Conservation (phyloP, 2,797 vertebrate species). For the Epinephelus awoara region DNA sequence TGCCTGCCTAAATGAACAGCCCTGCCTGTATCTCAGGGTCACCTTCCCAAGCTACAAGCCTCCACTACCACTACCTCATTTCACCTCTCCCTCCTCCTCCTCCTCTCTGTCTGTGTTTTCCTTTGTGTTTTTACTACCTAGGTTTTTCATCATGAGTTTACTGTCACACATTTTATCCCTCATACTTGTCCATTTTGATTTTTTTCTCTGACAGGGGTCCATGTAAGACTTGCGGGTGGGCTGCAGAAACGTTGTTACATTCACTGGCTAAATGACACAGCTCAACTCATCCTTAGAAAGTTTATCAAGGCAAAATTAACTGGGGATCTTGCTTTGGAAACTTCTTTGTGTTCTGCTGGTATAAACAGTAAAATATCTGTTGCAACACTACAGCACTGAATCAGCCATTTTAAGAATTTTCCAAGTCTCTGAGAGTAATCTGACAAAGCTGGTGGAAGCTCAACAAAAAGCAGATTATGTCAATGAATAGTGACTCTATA, state of each 20-base stretch:
- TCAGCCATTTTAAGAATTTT: background rate
- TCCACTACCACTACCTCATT: constrained; percentile 22
- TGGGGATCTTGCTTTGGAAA: background rate
- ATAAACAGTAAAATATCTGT: background rate
- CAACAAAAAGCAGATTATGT: background rate
- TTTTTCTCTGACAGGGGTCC: background rate
- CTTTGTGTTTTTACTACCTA: constrained; percentile 9
- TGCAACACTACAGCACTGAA: background rate
- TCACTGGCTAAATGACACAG: background rate
- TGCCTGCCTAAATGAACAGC: constrained; percentile 78
- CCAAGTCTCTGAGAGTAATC: background rate
- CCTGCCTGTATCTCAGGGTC: constrained; percentile 76
- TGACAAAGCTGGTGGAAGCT: background rate
- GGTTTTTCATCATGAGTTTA: constrained; percentile 34
- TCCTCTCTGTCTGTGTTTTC: background rate
- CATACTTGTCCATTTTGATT: constrained; percentile 9
- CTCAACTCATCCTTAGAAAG: background rate
- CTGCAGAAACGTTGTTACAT: background rate
- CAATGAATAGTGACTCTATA: background rate
- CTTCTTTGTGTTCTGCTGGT: background rate
- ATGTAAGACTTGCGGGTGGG: background rate
- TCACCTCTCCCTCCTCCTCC: constrained; percentile 7
- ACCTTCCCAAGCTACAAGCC: constrained; percentile 75
- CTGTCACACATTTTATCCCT: constrained; percentile 34
- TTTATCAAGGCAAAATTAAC: background rate